Percentiles rank a stretch among this genome's conserved stretches.
Evolutionary conservation across 2,797 vertebrate species (phyloP).

Genomic region (Gephyroberyx darwinii): DNA sequence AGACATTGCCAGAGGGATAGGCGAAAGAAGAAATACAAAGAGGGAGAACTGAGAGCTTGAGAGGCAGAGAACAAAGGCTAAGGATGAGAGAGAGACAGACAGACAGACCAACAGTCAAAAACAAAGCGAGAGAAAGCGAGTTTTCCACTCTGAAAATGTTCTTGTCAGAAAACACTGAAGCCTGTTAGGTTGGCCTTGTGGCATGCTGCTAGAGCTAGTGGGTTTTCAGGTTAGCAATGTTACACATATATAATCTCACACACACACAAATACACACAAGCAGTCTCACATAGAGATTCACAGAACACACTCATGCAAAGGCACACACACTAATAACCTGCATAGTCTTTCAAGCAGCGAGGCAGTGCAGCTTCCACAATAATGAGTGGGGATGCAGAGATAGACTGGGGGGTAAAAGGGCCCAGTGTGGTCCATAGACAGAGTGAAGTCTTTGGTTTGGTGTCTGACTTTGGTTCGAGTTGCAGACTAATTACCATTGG

Average conservation of each 20-base stretch:
- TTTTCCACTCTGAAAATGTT: background rate
- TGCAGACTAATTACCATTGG: no score
- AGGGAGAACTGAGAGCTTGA: background rate
- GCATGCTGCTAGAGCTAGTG: background rate
- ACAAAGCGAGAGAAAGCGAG: background rate
- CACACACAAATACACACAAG: background rate
- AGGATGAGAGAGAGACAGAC: background rate
- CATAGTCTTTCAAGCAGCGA: conserved; percentile 1
- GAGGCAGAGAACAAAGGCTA: background rate
- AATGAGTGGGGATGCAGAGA: conserved; percentile 39
- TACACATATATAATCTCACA: background rate
- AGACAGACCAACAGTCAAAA: background rate
- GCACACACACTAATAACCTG: background rate
- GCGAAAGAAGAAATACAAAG: background rate
- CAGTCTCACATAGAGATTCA: background rate
- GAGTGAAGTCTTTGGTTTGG: background rate
- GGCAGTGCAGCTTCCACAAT: conserved; percentile 14
- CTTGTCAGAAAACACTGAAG: background rate
- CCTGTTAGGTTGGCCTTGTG: conserved; percentile 1
- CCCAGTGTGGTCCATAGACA: conserved; percentile 12
- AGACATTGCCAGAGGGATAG: background rate
- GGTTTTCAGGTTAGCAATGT: background rate
- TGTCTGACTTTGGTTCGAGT: conserved; percentile 18
- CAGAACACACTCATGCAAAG: background rate
- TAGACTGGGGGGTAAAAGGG: conserved; percentile 14